phyloP scores from a whole-genome alignment of 2,113 vertebrate species.

The Scolopax mira region DNA sequence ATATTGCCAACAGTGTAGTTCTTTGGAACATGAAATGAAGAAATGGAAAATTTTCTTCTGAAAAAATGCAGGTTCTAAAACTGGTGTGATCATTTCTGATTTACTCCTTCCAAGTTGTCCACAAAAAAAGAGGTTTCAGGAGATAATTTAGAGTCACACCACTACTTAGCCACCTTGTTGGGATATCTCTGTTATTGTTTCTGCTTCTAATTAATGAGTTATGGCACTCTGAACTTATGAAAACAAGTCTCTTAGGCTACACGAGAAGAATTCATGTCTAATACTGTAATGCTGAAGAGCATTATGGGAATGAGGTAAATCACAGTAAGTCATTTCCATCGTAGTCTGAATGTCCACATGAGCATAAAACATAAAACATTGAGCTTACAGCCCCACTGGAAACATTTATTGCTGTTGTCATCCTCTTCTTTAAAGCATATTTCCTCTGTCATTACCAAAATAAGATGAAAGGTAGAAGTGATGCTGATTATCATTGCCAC shows the following conservation, averaged over 20 bases:
- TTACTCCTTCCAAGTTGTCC: neutral
- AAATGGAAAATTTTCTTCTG: neutral
- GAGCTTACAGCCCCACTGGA: neutral
- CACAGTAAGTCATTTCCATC: neutral
- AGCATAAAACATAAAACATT: neutral
- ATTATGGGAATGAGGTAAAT: slow-evolving; percentile 19
- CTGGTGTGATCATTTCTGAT: neutral
- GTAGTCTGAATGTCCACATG: neutral
- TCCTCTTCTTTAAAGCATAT: neutral
- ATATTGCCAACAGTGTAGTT: neutral
- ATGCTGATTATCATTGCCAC: neutral
- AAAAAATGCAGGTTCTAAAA: neutral
- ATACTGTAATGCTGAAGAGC: neutral
- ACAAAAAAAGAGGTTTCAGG: neutral
- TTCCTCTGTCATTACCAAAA: neutral
- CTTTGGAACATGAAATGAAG: neutral
- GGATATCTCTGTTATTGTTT: neutral
- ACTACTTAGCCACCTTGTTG: neutral
- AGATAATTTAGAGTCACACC: neutral
- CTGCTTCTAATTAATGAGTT: slow-evolving; percentile 7
- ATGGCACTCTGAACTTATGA: neutral
- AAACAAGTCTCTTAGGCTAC: neutral
- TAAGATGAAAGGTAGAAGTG: neutral
- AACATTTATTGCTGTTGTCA: neutral
- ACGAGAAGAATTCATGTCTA: neutral